Percentiles rank a stretch among this genome's conserved stretches.
Evolutionary conservation across 2,113 vertebrate species (phyloP).

Genomic region (Lipophrys pholis): DNA sequence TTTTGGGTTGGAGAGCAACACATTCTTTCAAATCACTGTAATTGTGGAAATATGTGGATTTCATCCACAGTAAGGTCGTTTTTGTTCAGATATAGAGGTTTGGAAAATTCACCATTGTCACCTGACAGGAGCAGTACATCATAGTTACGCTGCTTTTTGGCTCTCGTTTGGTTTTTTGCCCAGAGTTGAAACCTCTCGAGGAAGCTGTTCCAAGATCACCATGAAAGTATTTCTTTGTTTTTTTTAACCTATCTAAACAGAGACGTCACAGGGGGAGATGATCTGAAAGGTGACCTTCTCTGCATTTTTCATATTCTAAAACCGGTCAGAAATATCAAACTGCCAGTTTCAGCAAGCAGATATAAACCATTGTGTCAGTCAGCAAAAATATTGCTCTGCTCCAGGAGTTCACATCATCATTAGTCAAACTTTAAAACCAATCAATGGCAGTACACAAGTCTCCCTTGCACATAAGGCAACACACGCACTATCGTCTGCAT

Average conservation of each 20-base stretch:
- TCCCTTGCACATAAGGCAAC: background rate
- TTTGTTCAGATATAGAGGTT: slow-evolving; percentile 19
- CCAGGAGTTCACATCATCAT: slow-evolving; percentile 1
- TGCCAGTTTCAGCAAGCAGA: background rate
- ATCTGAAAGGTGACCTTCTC: slow-evolving; percentile 24
- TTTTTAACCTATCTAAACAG: background rate
- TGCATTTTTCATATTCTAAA: background rate
- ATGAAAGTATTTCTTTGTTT: background rate
- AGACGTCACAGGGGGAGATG: slow-evolving; percentile 9
- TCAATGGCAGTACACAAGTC: background rate
- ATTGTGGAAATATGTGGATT: slow-evolving; percentile 23
- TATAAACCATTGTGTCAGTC: background rate
- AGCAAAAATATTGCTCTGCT: background rate
- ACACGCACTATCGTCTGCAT: background rate
- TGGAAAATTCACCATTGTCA: slow-evolving; percentile 21
- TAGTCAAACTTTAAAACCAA: background rate
- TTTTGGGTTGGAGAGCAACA: background rate
- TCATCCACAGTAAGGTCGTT: slow-evolving; percentile 1
- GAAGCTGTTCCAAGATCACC: slow-evolving; percentile 11
- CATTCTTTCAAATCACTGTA: background rate
- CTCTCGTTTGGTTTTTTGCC: slow-evolving; percentile 28
- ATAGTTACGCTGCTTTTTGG: slow-evolving; percentile 26
- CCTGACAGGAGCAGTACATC: slow-evolving; percentile 37
- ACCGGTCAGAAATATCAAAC: slow-evolving; percentile 19
- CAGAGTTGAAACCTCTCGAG: slow-evolving; percentile 6